A percentile compares a stretch with the other conserved stretches of the same genome.
phyloP scores from a whole-genome alignment of 2,113 vertebrate species.

The Todiramphus saurophagus region DNA sequence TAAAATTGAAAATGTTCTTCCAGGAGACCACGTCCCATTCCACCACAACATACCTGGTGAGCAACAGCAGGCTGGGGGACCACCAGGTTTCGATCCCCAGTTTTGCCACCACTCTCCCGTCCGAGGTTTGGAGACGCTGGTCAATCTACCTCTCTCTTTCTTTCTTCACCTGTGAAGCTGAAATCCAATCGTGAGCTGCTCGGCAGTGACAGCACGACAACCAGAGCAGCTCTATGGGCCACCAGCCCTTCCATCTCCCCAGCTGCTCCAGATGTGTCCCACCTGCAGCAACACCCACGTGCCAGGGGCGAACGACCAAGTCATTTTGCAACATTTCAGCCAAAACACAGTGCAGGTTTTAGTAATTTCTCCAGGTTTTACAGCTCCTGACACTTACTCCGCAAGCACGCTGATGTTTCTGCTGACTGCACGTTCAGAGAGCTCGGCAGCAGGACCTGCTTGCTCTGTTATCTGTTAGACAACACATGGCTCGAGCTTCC shows the following conservation, averaged over 20 bases:
- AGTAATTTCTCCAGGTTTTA: neutral
- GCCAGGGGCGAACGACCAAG: accelerated
- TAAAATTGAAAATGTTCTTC: accelerated
- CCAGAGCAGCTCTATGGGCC: accelerated
- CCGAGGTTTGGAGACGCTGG: neutral
- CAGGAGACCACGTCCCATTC: neutral
- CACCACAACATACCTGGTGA: neutral
- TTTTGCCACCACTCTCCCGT: neutral
- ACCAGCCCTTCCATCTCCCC: neutral
- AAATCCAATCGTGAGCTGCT: accelerated
- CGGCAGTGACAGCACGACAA: neutral
- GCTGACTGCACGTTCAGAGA: neutral
- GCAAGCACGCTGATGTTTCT: accelerated
- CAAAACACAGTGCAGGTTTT: accelerated
- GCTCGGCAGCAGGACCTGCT: neutral
- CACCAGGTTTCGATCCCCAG: neutral
- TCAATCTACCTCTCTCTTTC: neutral
- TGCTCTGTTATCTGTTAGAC: neutral
- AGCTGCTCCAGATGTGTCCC: neutral
- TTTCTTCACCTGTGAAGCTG: neutral
- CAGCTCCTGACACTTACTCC: accelerated
- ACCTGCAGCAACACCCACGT: accelerated
- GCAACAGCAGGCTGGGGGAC: accelerated
- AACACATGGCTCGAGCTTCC: neutral
- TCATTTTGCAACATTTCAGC: neutral